phyloP scores from a whole-genome alignment of 2,113 vertebrate genomes.

The Phocoena phocoena region DNA sequence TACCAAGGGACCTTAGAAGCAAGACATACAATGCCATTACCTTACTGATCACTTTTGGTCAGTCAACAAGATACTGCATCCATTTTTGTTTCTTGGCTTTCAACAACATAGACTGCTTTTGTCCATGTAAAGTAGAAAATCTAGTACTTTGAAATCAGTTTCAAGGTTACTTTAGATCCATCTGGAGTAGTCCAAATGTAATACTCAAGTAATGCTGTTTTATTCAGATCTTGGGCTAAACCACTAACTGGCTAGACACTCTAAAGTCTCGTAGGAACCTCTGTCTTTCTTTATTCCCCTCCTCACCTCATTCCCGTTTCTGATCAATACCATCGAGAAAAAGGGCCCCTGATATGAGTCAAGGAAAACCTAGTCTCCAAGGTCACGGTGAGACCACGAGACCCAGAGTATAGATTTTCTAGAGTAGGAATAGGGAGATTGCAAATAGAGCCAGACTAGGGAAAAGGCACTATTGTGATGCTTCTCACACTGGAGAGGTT shows the following conservation, averaged over 20 bases:
- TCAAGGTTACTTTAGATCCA: not conserved
- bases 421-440: not conserved
- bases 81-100: constrained; percentile 18
- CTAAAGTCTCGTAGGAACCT: not conserved
- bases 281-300: not conserved
- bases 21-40: not conserved
- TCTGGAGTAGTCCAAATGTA: not conserved
- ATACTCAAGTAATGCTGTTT: not conserved
- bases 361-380: not conserved
- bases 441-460: not conserved
- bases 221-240: not conserved
- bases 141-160: not conserved
- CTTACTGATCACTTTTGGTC: not conserved
- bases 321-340: not conserved
- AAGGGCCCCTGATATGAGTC: not conserved
- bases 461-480: not conserved
- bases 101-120: not conserved
- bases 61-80: not conserved
- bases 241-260: not conserved
- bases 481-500: not conserved
- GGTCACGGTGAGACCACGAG: not conserved
- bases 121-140: not conserved
- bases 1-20: not conserved
- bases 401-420: not conserved
- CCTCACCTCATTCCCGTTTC: not conserved